A percentile compares a stretch with the other conserved stretches of the same genome.
Conservation (phyloP, 2,888 invertebrate genomes). For the Microctonus hyperodae region DNA sequence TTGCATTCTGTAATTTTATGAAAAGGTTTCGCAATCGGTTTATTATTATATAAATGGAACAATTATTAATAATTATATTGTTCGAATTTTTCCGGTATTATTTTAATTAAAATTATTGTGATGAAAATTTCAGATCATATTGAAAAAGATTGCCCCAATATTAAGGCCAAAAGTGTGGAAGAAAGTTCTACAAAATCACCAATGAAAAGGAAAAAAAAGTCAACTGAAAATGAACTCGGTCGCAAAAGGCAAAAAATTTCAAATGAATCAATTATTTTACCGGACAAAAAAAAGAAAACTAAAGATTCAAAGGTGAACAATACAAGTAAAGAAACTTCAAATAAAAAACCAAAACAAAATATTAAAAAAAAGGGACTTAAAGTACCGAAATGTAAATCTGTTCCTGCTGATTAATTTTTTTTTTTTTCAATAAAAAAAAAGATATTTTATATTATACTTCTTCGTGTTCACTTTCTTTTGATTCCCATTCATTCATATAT, state of each 20-base stretch:
- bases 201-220: conserved; percentile 35
- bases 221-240: neutral
- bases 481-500: too few relatives aligned
- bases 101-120: neutral
- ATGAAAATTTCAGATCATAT: conserved; percentile 45
- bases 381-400: too few relatives aligned
- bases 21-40: too few relatives aligned
- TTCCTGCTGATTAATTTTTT: too few relatives aligned
- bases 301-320: conserved; percentile 7
- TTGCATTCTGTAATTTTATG: too few relatives aligned
- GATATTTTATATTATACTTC: too few relatives aligned
- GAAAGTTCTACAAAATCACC: neutral
- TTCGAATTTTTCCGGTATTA: too few relatives aligned
- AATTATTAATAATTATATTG: too few relatives aligned
- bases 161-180: neutral
- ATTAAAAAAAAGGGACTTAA: neutral
- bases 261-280: neutral
- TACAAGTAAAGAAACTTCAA: neutral
- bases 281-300: conserved; percentile 31
- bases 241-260: conserved; percentile 26
- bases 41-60: too few relatives aligned
- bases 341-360: neutral
- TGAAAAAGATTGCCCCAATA: conserved; percentile 45
- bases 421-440: too few relatives aligned
- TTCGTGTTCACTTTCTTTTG: too few relatives aligned